Evolutionary conservation across 2,797 vertebrate genomes (phyloP).

Genomic region (Neopelma chrysocephalum): DNA sequence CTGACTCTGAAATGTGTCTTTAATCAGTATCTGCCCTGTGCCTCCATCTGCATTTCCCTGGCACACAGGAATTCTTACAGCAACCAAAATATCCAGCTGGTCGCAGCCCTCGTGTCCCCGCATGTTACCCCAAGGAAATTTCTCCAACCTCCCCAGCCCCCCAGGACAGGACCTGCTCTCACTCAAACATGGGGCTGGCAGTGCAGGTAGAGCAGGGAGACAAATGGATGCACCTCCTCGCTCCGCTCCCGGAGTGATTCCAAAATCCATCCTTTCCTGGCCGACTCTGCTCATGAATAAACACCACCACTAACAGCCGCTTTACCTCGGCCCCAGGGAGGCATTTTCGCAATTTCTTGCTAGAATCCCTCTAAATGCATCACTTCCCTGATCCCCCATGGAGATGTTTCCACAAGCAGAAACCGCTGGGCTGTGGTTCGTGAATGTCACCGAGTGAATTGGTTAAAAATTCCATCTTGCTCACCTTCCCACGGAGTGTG

Average conservation of each 20-base stretch:
- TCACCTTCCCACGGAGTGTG: background rate
- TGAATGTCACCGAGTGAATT: background rate
- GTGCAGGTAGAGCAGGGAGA: background rate
- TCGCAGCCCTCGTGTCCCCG: accelerated
- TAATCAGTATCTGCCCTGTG: background rate
- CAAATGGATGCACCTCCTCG: accelerated
- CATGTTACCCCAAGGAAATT: background rate
- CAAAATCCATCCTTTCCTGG: background rate
- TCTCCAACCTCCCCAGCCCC: no score
- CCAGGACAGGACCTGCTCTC: background rate
- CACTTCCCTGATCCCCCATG: background rate
- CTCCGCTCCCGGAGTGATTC: background rate
- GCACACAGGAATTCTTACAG: background rate
- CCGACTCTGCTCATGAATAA: background rate
- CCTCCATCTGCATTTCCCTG: background rate
- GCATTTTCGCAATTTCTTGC: constrained; percentile 3
- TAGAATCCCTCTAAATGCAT: constrained; percentile 35
- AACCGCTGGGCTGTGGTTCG: background rate
- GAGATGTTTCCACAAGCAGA: background rate
- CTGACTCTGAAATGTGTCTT: background rate
- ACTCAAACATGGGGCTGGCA: accelerated
- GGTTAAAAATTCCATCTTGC: background rate
- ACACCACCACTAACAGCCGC: background rate
- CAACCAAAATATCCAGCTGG: accelerated
- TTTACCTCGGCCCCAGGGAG: background rate